Evolutionary conservation across 2,113 vertebrate species (phyloP).

Genomic region (Dissostichus mawsoni): DNA sequence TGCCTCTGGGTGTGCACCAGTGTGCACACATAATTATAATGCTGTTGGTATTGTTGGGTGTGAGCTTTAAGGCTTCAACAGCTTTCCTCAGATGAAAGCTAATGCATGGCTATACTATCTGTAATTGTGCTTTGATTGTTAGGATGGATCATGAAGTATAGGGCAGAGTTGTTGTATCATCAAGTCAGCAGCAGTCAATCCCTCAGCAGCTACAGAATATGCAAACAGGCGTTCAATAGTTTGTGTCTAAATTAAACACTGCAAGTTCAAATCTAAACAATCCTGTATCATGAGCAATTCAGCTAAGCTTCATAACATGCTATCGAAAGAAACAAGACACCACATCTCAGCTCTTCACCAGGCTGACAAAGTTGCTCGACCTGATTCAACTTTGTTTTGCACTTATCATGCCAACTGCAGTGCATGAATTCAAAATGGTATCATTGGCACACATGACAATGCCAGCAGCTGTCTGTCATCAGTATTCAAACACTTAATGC

Average conservation of each 20-base stretch:
- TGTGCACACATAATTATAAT: conserved; percentile 1
- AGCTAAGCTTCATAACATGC: not conserved
- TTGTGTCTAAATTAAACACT: not conserved
- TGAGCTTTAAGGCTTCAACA: not conserved
- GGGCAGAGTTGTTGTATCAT: not conserved
- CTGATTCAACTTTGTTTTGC: conserved; percentile 31
- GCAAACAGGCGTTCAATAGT: not conserved
- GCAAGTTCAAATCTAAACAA: not conserved
- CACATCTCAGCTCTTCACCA: not conserved
- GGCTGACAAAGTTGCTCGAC: conserved; percentile 45
- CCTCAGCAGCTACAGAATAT: not conserved
- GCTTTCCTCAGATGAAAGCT: not conserved
- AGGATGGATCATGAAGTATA: not conserved
- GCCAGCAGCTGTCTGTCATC: not conserved
- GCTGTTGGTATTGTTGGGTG: not conserved
- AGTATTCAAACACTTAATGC: conserved; percentile 7
- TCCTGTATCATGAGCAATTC: not conserved
- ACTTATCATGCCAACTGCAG: not conserved
- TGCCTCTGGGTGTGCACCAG: not conserved
- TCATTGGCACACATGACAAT: not conserved
- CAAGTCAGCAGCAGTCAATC: not conserved
- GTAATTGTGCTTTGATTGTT: not conserved
- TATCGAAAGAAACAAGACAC: not conserved
- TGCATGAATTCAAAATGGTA: not conserved
- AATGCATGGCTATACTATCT: not conserved